Evolutionary conservation across 1,140 invertebrate genomes (phyloP).

Genomic region (Halictus rubicundus): DNA sequence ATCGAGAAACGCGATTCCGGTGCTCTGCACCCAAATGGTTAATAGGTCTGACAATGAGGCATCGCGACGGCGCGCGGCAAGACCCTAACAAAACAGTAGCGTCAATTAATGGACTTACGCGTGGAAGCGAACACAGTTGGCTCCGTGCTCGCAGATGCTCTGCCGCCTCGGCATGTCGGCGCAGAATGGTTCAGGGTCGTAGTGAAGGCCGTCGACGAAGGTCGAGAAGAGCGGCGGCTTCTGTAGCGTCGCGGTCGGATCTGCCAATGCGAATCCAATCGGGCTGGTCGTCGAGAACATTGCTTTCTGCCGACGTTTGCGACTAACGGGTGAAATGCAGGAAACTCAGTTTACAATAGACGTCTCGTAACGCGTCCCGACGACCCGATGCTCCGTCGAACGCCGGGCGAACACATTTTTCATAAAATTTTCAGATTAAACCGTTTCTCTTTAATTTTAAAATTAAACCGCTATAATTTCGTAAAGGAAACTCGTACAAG

Average conservation of each 20-base stretch:
- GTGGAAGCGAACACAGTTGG: conserved; percentile 70
- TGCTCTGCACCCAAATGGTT: conserved; percentile 10
- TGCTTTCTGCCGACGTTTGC: conserved; percentile 63
- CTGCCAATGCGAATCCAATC: conserved; percentile 71
- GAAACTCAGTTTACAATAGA: conserved; percentile 41
- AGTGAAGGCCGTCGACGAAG: conserved; percentile 70
- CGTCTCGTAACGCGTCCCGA: not conserved
- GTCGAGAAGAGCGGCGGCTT: conserved; percentile 72
- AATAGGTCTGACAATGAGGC: conserved; percentile 13
- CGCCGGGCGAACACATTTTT: not conserved
- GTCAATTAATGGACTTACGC: conserved; percentile 60
- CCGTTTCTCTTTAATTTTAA: too few relatives aligned
- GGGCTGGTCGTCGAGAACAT: conserved; percentile 70
- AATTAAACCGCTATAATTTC: too few relatives aligned
- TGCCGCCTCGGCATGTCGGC: conserved; percentile 64
- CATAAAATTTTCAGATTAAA: too few relatives aligned
- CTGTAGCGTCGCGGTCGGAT: conserved; percentile 66
- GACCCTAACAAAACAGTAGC: not conserved
- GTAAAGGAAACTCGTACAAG: too few relatives aligned
- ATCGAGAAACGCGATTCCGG: conserved; percentile 17
- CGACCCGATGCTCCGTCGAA: too few relatives aligned
- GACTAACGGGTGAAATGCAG: conserved; percentile 61
- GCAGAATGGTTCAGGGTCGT: conserved; percentile 71
- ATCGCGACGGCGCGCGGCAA: not conserved
- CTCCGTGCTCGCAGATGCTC: conserved; percentile 72